phyloP scores from a whole-genome alignment of 2,797 vertebrate genomes.

The Fistularia commersonii region DNA sequence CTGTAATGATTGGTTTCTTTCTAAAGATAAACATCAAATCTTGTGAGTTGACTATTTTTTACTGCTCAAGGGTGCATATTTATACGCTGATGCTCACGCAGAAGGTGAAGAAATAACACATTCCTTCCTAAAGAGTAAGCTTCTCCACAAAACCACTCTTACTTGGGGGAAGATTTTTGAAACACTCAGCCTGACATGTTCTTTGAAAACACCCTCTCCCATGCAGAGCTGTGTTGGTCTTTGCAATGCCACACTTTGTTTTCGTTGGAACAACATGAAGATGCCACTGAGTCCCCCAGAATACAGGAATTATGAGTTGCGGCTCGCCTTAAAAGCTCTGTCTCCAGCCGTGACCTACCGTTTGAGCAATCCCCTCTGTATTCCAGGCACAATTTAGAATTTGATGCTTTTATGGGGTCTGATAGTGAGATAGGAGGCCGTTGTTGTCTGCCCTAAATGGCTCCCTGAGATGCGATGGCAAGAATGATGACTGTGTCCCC shows the following conservation, averaged over 20 bases:
- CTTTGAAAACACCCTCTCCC: conserved; percentile 19
- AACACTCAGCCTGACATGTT: conserved; percentile 4
- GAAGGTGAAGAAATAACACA: too few species aligned
- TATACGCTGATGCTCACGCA: too few species aligned
- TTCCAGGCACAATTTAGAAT: conserved; percentile 60
- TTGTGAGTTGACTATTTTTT: too few species aligned
- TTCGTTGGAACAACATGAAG: conserved; percentile 42
- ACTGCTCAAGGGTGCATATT: too few species aligned
- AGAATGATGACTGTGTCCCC: conserved; percentile 67
- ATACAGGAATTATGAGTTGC: conserved; percentile 65
- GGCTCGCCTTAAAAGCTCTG: conserved; percentile 52
- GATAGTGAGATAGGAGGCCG: conserved; percentile 61
- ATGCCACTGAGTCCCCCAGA: conserved; percentile 33
- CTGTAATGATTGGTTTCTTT: too few species aligned
- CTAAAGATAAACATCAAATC: too few species aligned
- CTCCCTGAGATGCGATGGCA: conserved; percentile 56
- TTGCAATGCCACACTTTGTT: conserved; percentile 3
- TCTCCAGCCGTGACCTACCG: conserved; percentile 27
- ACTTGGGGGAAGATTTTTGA: too few species aligned
- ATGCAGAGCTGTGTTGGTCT: too few species aligned
- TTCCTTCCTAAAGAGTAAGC: too few species aligned
- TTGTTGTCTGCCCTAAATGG: conserved; percentile 66
- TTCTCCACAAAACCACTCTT: too few species aligned
- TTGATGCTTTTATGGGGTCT: conserved; percentile 59
- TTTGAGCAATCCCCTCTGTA: conserved; percentile 52